These are phyloP conservation scores for Torymus tubicola DNA, from an alignment of 2,888 invertebrate species.

Conservation along the genomic window DNA sequence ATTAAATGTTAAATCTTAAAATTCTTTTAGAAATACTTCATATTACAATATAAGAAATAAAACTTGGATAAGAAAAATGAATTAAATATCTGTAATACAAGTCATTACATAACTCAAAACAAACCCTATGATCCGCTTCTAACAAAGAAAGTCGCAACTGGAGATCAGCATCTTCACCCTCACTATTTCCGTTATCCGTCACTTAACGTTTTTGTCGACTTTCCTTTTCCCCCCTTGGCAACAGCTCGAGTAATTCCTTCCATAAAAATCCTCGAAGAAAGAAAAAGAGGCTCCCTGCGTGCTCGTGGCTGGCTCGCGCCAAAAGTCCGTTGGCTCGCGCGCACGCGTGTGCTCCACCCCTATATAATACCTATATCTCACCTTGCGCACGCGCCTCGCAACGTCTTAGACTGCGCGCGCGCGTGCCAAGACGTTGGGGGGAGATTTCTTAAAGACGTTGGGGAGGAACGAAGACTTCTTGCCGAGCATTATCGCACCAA, in stretches of 20 bases:
- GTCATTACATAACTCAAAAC: constrained; percentile 26
- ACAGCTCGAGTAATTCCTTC: too few relatives aligned
- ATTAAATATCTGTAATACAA: not conserved
- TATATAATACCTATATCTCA: too few relatives aligned
- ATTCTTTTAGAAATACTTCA: too few relatives aligned
- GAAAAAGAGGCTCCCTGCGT: not conserved
- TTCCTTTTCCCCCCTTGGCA: not conserved
- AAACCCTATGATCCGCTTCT: not conserved
- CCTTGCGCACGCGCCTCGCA: not conserved
- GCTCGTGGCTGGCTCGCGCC: constrained; percentile 49
- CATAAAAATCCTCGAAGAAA: not conserved
- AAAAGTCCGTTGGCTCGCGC: constrained; percentile 63
- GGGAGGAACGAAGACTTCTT: constrained; percentile 43
- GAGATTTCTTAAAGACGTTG: constrained; percentile 69
- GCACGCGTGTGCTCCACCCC: constrained; percentile 42
- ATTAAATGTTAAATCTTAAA: too few relatives aligned
- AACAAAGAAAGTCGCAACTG: constrained; percentile 10
- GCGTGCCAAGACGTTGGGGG: constrained; percentile 69
- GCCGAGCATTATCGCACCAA: constrained; percentile 56
- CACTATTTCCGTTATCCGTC: constrained; percentile 26
- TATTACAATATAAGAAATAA: too few relatives aligned
- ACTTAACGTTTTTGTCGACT: constrained; percentile 6
- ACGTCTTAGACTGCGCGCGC: constrained; percentile 1
- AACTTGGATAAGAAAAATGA: too few relatives aligned
- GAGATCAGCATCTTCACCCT: constrained; percentile 1